Conservation (phyloP, 1,140 invertebrate species). For the Drosophila parvula region DNA sequence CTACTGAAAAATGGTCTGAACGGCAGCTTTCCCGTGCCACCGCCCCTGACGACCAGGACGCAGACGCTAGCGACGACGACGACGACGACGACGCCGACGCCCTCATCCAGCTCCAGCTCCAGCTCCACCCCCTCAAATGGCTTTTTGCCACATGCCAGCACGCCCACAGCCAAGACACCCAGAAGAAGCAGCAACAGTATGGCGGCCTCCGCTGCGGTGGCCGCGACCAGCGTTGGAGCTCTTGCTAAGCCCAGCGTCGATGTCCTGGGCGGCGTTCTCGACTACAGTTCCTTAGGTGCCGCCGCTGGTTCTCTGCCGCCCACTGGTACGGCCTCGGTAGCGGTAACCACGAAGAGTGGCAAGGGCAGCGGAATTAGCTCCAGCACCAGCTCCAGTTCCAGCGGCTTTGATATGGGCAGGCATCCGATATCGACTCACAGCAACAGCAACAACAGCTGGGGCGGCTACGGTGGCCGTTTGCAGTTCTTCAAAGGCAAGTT, state of each 20-base stretch:
- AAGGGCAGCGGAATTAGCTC: constrained; percentile 36
- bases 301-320: constrained; percentile 29
- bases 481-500: constrained; percentile 86
- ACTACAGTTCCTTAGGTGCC: constrained; percentile 68
- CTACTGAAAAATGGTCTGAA: constrained; percentile 80
- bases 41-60: constrained; percentile 50
- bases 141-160: constrained; percentile 59
- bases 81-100: constrained; percentile 18
- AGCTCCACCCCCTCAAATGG: constrained; percentile 66
- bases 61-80: constrained; percentile 26
- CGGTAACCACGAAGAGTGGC: constrained; percentile 39
- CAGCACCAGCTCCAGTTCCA: constrained; percentile 36
- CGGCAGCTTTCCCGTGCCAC: constrained; percentile 67
- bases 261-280: constrained; percentile 69
- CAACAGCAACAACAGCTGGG: constrained; percentile 40
- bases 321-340: constrained; percentile 11
- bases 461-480: constrained; percentile 84
- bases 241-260: constrained; percentile 47
- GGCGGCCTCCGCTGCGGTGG: constrained; percentile 70
- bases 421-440: constrained; percentile 75
- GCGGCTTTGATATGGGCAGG: constrained; percentile 77
- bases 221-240: constrained; percentile 40
- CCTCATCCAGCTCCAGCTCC: constrained; percentile 34
- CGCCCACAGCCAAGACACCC: constrained; percentile 58
- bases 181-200: constrained; percentile 61